Conservation (phyloP, 1,140 invertebrate species). For the Bilobella aurantiaca region DNA sequence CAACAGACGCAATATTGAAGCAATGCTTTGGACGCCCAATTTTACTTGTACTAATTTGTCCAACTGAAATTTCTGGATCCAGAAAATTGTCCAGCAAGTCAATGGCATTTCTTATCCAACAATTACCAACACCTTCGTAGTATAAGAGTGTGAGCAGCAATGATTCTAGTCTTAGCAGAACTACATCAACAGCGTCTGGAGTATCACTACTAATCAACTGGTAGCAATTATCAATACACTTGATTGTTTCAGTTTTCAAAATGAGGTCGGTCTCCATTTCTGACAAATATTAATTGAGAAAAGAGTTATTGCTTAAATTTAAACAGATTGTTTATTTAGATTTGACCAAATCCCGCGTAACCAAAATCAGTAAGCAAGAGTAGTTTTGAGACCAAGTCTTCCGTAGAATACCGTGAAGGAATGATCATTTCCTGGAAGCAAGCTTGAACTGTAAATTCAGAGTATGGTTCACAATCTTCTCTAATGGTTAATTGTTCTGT, state of each 20-base stretch:
- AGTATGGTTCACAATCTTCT: not conserved
- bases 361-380: not conserved
- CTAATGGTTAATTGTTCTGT: not conserved
- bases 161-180: not conserved
- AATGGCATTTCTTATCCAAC: not conserved
- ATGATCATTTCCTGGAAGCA: not conserved
- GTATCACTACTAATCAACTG: not conserved
- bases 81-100: not conserved
- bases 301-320: too few relatives aligned
- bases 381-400: not conserved
- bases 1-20: not conserved
- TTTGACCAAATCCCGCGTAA: not conserved
- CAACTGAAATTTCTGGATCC: not conserved
- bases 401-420: not conserved
- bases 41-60: not conserved
- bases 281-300: not conserved
- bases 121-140: not conserved
- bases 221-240: not conserved
- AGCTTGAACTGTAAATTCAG: not conserved
- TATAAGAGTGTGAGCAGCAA: not conserved
- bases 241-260: not conserved
- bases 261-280: not conserved
- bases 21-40: not conserved
- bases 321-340: not conserved
- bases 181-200: not conserved